phyloP scores from a whole-genome alignment of 2,888 invertebrate species.

The Hypolimnas misippus region DNA sequence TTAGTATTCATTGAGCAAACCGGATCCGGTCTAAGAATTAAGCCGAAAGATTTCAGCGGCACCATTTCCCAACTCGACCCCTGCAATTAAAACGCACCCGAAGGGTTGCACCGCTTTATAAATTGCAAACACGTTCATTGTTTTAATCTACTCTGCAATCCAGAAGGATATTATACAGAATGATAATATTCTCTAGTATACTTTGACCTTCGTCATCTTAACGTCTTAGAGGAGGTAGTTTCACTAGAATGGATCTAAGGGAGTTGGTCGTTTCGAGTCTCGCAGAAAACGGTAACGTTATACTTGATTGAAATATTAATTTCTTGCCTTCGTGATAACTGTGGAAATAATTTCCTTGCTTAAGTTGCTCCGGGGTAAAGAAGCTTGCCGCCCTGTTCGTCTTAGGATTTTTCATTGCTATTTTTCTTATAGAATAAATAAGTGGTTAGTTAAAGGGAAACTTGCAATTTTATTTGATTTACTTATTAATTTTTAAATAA shows the following conservation, averaged over 20 bases:
- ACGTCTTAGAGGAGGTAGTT: constrained; percentile 38
- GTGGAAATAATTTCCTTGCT: constrained; percentile 46
- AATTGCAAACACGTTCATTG: constrained; percentile 82
- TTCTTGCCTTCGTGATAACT: constrained; percentile 52
- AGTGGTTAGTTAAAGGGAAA: neutral
- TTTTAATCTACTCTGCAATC: constrained; percentile 76
- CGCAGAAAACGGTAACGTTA: constrained; percentile 57
- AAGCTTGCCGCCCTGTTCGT: constrained; percentile 34
- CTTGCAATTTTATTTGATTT: neutral
- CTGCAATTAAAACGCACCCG: constrained; percentile 80
- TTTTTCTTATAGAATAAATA: constrained; percentile 13
- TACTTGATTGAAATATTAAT: constrained; percentile 78
- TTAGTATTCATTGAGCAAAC: constrained; percentile 63
- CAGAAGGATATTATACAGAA: constrained; percentile 65
- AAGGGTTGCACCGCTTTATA: constrained; percentile 78
- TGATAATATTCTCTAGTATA: constrained; percentile 56
- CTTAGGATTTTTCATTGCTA: constrained; percentile 28
- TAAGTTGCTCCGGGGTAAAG: constrained; percentile 41
- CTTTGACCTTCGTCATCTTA: constrained; percentile 49
- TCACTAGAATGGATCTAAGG: constrained; percentile 47
- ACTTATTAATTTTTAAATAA: neutral
- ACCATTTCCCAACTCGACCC: constrained; percentile 59
- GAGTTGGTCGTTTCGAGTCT: constrained; percentile 52
- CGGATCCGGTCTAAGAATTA: constrained; percentile 60
- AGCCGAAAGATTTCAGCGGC: constrained; percentile 60